phyloP scores from a whole-genome alignment of 2,888 invertebrate species.

The Agrotis exclamationis region DNA sequence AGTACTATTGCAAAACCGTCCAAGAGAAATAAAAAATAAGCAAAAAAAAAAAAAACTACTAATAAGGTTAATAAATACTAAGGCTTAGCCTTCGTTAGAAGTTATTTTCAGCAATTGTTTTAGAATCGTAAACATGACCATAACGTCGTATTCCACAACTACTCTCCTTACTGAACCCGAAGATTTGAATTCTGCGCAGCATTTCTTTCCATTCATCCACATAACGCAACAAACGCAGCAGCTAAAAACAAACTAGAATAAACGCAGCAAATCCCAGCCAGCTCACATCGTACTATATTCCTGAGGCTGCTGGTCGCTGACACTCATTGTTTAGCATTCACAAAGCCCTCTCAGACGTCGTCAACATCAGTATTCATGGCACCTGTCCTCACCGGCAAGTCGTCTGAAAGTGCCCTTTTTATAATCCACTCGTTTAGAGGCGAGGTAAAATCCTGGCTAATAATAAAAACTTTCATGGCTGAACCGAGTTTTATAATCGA shows the following conservation, averaged over 20 bases:
- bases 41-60: no score
- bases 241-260: no score
- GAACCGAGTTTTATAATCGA: slow-evolving; percentile 24
- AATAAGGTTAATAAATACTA: no score
- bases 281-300: not conserved
- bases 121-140: no score
- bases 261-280: no score
- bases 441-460: slow-evolving; percentile 10
- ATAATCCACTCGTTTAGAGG: slow-evolving; percentile 28
- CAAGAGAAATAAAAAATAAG: not conserved
- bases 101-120: no score
- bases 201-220: no score
- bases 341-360: slow-evolving; percentile 31
- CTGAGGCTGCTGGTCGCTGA: slow-evolving; percentile 9
- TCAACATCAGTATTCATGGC: slow-evolving; percentile 52
- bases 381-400: slow-evolving; percentile 14
- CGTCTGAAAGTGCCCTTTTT: slow-evolving; percentile 27
- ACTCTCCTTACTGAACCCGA: no score
- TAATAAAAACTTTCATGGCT: slow-evolving; percentile 29
- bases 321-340: slow-evolving; percentile 49
- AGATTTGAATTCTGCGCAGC: no score
- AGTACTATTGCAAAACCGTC: not conserved
- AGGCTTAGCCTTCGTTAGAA: no score
- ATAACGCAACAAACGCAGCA: no score
- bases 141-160: no score